Conservation (phyloP, 2,888 invertebrate genomes). For the Cataglyphis altisquamis region DNA sequence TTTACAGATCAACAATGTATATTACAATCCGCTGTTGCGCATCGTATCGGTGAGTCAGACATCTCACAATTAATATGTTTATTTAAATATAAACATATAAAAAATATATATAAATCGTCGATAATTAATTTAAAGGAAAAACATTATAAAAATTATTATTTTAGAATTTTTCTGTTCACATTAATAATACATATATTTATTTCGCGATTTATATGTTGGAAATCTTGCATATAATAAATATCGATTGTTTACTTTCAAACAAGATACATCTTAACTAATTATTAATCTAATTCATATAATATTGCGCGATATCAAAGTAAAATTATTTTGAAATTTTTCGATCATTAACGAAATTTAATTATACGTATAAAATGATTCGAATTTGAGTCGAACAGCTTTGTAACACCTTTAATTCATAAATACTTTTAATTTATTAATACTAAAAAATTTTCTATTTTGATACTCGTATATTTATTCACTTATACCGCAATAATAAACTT, state of each 20-base stretch:
- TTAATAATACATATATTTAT: no score
- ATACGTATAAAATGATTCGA: background rate
- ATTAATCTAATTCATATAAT: background rate
- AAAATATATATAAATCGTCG: no score
- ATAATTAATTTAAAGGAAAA: no score
- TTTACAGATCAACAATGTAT: background rate
- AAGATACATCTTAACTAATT: background rate
- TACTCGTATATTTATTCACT: background rate
- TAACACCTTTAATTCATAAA: background rate
- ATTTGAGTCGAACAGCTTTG: no score
- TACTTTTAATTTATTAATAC: no score
- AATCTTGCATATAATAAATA: no score
- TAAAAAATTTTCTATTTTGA: background rate
- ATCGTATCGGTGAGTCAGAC: background rate
- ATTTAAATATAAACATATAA: no score
- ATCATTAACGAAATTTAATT: background rate
- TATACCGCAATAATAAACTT: background rate
- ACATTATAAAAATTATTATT: no score
- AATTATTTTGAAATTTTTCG: background rate
- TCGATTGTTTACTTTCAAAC: background rate
- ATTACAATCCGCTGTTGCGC: background rate
- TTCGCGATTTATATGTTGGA: background rate
- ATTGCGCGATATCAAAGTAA: background rate
- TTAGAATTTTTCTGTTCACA: no score
- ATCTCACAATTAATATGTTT: background rate